Evolutionary conservation across 2,113 vertebrate genomes (phyloP), one percentile per base, ranked within the genome.

Genomic region (Lathamus discolor): DNA sequence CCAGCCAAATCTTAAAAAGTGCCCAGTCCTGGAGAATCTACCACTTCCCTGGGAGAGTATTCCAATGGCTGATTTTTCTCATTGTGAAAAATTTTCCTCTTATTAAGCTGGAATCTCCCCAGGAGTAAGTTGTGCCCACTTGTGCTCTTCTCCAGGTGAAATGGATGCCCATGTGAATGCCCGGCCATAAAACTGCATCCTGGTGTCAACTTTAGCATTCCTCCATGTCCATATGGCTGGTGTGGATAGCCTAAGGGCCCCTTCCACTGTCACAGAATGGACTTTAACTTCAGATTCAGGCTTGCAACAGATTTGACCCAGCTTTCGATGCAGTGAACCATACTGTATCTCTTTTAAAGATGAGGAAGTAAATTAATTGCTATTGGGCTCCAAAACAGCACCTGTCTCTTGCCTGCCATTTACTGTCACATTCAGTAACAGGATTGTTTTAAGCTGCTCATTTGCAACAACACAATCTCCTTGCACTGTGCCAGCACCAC

Each of bases 381-480:
- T n/a, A 1, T 0, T 48, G 33, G 57, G 17, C 66, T 89, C 39
- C 69, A 72, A 82, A 75, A 17, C 33, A 82, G 63, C 80, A 86
- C 77, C 83, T 67, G 61, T 43, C 81, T 88, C 67, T 82, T 68
- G 77, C 55, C 48, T 72, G 76, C 81, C 2, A 0, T 69, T 88
- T 19, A 78, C 39, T 61, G 83, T 44, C 86, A 81, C 51, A 43
- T 25, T 93, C 73, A 75, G 51, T 25, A 82, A 89, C 41, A 79
- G 69, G 69, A 91, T 84, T 86, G 92, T 77, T 92, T 82, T 78
- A 78, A 86, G 69, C 80, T 64, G 73, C 62, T 92, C 57, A 84
- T 86, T 78, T 97, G 51, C 83, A 84, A 75, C 35, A 81, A 41
- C 35, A 41, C 64, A 11, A 78, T 64, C 77, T 84, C 80, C 73